Conservation (phyloP, 2,113 vertebrate genomes). For the Zingel zingel region DNA sequence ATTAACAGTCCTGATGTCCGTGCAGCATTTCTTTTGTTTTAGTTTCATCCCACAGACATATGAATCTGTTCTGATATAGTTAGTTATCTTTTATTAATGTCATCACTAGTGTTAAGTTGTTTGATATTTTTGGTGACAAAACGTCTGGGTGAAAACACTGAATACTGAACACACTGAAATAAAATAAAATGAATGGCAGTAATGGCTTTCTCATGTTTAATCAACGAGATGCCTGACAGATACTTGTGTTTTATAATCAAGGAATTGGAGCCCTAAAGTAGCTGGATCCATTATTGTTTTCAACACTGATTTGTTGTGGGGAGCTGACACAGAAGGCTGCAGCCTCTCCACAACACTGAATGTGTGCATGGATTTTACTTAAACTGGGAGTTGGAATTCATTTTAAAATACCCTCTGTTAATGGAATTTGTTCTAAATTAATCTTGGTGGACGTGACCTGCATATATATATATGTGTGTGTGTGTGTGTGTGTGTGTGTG, state of each 20-base stretch:
- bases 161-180: background rate
- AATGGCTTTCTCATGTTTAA: slow-evolving; percentile 6
- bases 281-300: background rate
- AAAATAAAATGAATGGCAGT: background rate
- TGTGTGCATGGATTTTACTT: background rate
- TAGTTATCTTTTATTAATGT: background rate
- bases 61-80: background rate
- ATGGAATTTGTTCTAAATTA: slow-evolving; percentile 26
- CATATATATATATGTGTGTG: no score
- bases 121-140: background rate
- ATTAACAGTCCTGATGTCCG: no score
- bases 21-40: background rate
- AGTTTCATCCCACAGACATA: background rate
- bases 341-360: background rate
- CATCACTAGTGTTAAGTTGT: background rate
- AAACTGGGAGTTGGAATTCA: background rate
- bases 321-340: background rate
- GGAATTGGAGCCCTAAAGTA: background rate
- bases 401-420: slow-evolving; percentile 15
- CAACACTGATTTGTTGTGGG: slow-evolving; percentile 2
- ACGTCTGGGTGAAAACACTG: background rate
- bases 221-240: background rate
- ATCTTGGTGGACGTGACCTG: background rate
- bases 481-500: slow-evolving; percentile 11
- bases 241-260: slow-evolving; percentile 6